Evolutionary conservation across 2,888 invertebrate species (phyloP).

Genomic region (Sepioteuthis lessoniana): DNA sequence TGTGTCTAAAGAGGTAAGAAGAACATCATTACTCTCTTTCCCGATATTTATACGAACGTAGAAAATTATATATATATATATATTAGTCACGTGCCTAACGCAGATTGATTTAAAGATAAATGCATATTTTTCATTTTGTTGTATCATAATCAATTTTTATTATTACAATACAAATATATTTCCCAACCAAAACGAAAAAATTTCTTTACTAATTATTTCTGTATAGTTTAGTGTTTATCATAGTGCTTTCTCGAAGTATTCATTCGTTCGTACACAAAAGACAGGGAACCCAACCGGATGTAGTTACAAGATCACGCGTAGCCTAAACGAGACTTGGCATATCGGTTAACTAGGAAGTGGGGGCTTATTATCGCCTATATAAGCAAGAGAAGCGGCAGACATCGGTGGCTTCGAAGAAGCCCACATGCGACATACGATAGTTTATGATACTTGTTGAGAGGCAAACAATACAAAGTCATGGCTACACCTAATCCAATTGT

Average conservation of each 20-base stretch:
- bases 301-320: not conserved
- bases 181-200: too few species aligned
- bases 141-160: too few species aligned
- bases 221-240: too few species aligned
- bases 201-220: too few species aligned
- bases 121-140: too few species aligned
- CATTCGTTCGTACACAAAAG: not conserved
- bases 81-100: not conserved
- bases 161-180: too few species aligned
- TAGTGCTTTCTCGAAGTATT: too few species aligned
- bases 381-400: conserved; percentile 61
- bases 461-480: conserved; percentile 54
- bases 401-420: conserved; percentile 65
- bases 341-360: conserved; percentile 36
- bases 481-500: conserved; percentile 60
- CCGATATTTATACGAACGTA: not conserved
- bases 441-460: conserved; percentile 33
- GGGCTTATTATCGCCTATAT: conserved; percentile 66
- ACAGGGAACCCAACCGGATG: not conserved
- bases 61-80: not conserved
- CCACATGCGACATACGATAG: conserved; percentile 54
- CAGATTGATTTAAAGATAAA: too few species aligned
- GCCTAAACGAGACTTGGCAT: not conserved
- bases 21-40: not conserved
- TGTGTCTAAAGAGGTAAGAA: not conserved